Conservation (phyloP, 2,888 invertebrate species). For the Zaprionus bogoriensis region DNA sequence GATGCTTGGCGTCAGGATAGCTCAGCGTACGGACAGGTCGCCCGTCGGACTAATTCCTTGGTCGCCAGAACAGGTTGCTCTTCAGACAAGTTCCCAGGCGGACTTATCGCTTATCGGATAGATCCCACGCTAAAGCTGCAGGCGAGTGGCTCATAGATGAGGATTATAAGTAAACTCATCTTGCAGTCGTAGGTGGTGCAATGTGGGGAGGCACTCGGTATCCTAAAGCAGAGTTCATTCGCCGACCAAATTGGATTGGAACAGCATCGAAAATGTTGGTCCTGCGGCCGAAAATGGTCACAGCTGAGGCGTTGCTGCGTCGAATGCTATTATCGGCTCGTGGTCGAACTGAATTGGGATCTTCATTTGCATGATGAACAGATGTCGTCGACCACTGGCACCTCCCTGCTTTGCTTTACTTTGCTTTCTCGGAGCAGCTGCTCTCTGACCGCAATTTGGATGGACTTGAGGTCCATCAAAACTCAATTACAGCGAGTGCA, state of each 20-base stretch:
- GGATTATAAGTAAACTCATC: neutral
- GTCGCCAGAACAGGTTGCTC: too few species aligned
- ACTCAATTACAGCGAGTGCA: constrained; percentile 27
- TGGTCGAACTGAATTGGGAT: neutral
- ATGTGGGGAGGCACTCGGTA: too few species aligned
- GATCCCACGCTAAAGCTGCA: too few species aligned
- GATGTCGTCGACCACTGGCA: constrained; percentile 8
- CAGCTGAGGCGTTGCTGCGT: neutral
- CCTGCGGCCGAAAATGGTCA: neutral
- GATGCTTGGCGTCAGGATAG: too few species aligned
- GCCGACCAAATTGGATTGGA: neutral
- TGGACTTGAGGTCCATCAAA: constrained; percentile 31
- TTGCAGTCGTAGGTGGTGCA: too few species aligned
- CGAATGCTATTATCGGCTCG: constrained; percentile 16
- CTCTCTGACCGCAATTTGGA: neutral
- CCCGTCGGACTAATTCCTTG: too few species aligned
- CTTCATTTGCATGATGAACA: constrained; percentile 35
- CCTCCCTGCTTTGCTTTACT: neutral
- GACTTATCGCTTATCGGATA: too few species aligned
- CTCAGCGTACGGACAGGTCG: too few species aligned
- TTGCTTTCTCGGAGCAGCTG: too few species aligned
- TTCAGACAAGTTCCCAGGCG: too few species aligned
- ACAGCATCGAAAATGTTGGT: neutral
- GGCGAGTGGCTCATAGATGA: too few species aligned
- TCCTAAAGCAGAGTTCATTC: neutral